Evolutionary conservation across 1,140 invertebrate genomes (phyloP).

Genomic region (Saccostrea cuccullata): DNA sequence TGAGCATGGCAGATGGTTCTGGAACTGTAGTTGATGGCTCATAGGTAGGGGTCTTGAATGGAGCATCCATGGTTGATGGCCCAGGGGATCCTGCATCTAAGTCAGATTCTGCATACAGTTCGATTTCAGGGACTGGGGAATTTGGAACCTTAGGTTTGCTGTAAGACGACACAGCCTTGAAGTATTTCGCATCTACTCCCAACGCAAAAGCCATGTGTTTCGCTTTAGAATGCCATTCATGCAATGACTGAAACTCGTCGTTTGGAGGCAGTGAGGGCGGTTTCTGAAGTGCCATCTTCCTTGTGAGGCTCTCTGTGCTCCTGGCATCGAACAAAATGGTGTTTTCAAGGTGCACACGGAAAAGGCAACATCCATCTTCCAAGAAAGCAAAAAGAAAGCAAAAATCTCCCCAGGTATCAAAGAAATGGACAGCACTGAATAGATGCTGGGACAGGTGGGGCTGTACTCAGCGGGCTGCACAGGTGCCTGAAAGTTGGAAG

Average conservation of each 20-base stretch:
- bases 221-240: background rate
- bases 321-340: background rate
- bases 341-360: background rate
- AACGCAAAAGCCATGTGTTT: background rate
- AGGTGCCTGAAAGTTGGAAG: background rate
- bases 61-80: background rate
- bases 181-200: background rate
- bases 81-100: background rate
- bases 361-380: background rate
- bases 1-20: background rate
- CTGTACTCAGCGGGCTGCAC: background rate
- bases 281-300: background rate
- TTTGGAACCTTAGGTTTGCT: background rate
- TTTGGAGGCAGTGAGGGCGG: background rate
- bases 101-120: background rate
- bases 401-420: background rate
- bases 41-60: background rate
- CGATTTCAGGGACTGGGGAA: background rate
- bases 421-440: background rate
- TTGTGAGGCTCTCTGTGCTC: background rate
- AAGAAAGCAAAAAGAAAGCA: too few relatives aligned
- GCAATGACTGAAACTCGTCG: background rate
- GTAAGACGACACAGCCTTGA: background rate
- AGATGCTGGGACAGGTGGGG: background rate
- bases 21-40: background rate